Evolutionary conservation across 2,888 invertebrate genomes (phyloP).

Genomic region (Tillus elongatus): DNA sequence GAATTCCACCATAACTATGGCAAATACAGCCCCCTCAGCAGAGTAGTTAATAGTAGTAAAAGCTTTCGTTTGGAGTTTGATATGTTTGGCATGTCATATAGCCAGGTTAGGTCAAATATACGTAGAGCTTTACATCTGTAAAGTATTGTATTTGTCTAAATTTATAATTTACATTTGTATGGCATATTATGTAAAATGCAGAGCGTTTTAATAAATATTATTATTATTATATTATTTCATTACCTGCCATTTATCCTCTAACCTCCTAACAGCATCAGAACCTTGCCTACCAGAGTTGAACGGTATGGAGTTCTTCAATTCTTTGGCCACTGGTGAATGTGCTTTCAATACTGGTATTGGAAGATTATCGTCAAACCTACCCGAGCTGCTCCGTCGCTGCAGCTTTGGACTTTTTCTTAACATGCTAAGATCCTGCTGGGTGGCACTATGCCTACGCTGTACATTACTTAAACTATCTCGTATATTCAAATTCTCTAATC

Average conservation of each 20-base stretch:
- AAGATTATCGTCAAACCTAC: conserved; percentile 47
- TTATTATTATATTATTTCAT: too few species aligned
- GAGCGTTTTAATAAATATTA: too few species aligned
- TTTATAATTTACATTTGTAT: too few species aligned
- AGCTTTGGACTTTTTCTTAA: conserved; percentile 45
- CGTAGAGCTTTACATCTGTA: too few species aligned
- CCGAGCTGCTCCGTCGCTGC: conserved; percentile 46
- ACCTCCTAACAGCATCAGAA: conserved; percentile 34
- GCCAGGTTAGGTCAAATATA: too few species aligned
- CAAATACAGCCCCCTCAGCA: too few species aligned
- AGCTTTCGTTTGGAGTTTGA: too few species aligned
- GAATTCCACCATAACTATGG: too few species aligned
- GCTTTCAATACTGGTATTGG: conserved; percentile 56
- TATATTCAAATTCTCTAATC: conserved; percentile 48
- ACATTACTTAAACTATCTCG: conserved; percentile 38
- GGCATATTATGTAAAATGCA: too few species aligned
- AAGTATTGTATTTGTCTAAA: too few species aligned
- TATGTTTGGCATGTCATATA: too few species aligned
- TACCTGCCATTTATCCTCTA: conserved; percentile 48
- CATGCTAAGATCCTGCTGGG: conserved; percentile 48
- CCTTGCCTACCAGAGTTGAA: conserved; percentile 33
- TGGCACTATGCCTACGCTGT: conserved; percentile 47
- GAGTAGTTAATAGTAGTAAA: too few species aligned
- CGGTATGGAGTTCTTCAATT: conserved; percentile 38
- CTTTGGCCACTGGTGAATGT: conserved; percentile 40